Percentiles rank a stretch among this genome's conserved stretches.
Conservation (phyloP, 35 echinoderm and acorn worm species). For the Amphiura filiformis region DNA sequence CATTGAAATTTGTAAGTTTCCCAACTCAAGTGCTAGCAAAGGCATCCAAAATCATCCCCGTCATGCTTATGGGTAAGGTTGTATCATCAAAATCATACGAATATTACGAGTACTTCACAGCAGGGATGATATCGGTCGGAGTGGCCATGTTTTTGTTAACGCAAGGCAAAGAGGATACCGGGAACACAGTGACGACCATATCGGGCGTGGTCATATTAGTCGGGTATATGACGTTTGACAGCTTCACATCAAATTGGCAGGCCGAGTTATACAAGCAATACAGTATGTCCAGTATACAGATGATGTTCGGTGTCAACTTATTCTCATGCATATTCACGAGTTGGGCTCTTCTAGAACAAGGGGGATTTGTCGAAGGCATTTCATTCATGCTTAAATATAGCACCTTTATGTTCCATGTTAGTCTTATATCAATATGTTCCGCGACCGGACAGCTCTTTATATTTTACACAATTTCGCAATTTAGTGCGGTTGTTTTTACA, state of each 20-base stretch:
- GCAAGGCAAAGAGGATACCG: conserved; percentile 50
- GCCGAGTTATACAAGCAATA: conserved; percentile 92
- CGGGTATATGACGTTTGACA: conserved; percentile 97
- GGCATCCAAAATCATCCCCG: conserved; percentile 95
- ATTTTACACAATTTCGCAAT: conserved; percentile 95
- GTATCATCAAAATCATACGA: conserved; percentile 80
- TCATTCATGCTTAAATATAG: conserved; percentile 63
- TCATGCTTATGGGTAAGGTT: conserved; percentile 96
- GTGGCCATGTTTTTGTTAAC: conserved; percentile 83
- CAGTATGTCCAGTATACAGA: conserved; percentile 89
- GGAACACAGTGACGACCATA: conserved; percentile 67
- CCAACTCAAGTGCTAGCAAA: conserved; percentile 97
- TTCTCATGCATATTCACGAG: conserved; percentile 97
- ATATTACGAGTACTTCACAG: conserved; percentile 94
- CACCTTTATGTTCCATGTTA: conserved; percentile 71
- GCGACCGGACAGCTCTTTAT: conserved; percentile 97
- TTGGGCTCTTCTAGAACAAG: conserved; percentile 91
- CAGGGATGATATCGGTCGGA: conserved; percentile 89
- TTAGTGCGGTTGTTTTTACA: conserved; percentile 96
- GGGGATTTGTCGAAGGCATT: conserved; percentile 78
- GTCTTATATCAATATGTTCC: conserved; percentile 85
- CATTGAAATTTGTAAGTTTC: conserved; percentile 95
- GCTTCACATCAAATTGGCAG: conserved; percentile 99
- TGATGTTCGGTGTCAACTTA: conserved; percentile 99
- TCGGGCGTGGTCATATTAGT: conserved; percentile 89